These are phyloP conservation scores for Patella caerulea DNA, from an alignment of 2,888 invertebrate genomes.

Conservation along the genomic window DNA sequence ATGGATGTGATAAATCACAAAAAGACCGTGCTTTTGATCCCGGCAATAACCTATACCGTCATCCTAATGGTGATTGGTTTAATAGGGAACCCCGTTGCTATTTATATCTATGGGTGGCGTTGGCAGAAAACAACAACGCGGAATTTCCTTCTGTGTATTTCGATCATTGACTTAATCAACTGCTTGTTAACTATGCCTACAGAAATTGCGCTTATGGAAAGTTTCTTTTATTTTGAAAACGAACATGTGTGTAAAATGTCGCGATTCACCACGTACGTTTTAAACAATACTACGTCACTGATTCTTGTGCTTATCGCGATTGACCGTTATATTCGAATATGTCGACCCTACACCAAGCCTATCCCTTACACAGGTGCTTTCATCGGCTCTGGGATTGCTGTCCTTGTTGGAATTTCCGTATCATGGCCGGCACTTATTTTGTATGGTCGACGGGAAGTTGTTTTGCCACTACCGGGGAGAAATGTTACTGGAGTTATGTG, in stretches of 20 bases:
- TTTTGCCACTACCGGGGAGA: slow-evolving; percentile 14
- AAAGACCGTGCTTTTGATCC: slow-evolving; percentile 29
- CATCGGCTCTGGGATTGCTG: slow-evolving; percentile 34
- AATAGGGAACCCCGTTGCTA: slow-evolving; percentile 36
- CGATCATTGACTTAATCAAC: slow-evolving; percentile 37
- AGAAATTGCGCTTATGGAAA: slow-evolving; percentile 37
- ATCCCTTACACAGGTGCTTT: slow-evolving; percentile 32
- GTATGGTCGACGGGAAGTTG: slow-evolving; percentile 36
- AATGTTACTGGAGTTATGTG: slow-evolving; percentile 29
- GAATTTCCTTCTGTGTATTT: slow-evolving; percentile 34
- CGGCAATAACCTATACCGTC: slow-evolving; percentile 30
- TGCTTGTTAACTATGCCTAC: slow-evolving; percentile 42
- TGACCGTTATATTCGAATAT: slow-evolving; percentile 45
- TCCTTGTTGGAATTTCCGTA: slow-evolving; percentile 35
- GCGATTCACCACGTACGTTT: slow-evolving; percentile 39
- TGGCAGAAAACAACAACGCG: slow-evolving; percentile 37
- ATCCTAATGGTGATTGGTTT: slow-evolving; percentile 36
- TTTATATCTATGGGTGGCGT: slow-evolving; percentile 41
- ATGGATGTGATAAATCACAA: slow-evolving; percentile 28
- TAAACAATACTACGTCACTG: slow-evolving; percentile 39
- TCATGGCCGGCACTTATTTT: slow-evolving; percentile 44
- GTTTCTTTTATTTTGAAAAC: slow-evolving; percentile 39
- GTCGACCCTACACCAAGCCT: slow-evolving; percentile 30
- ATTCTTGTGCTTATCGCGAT: slow-evolving; percentile 40
- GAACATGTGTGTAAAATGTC: slow-evolving; percentile 39